Base-by-base conservation (phyloP, 2,797 vertebrate species). In the Setipinna tenuifilis region DNA sequence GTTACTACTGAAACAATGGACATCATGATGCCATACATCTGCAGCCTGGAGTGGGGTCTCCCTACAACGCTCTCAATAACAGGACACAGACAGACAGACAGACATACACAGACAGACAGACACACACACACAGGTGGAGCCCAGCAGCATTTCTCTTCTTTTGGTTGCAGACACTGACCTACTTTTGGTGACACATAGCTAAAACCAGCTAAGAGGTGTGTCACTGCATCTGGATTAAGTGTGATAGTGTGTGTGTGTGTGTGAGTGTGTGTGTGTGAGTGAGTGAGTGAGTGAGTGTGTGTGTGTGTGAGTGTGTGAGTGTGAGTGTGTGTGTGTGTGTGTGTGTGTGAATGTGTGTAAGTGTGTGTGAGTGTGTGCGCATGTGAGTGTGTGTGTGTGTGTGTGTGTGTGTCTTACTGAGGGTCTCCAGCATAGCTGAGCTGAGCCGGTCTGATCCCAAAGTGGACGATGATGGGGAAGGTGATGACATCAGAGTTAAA, bases 381-480 rank as follows among this genome's bases (percentile, higher is more conserved):
- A 80, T 28, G 25, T 86, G 62, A 25, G 23, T 68, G 62, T 28
- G 35, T 41, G 71, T 78, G 71, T 78, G 71, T 44, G 35, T 44
- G 71, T 44, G 71, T 78, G 31, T 78, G 35, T 44, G 19, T 78
- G 1, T 21, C 98, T 98, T 97, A 99, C 98, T 99, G 98, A 65
- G 98, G 98, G 93, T 99, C 98, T 93, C 98, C 98, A 31, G 98
- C 98, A 78, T 99, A 99, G 95, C 98, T 99, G 92, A 99, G 97
- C 90, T 99, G 98, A 91, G 98, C 98, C 2, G 98, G 98, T 83
- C 98, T 96, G 92, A 99, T 99, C 80, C 98, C 98, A 11, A 99
- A 99, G 90, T 99, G 98, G 46, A 99, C 98, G 71, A 99, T 99
- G 94, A 99, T 98, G 83, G 98, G 98, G 92, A 99, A 99, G 89